Evolutionary conservation across 2,888 invertebrate species (phyloP).

Genomic region (Rhimphoctona megacephalus): DNA sequence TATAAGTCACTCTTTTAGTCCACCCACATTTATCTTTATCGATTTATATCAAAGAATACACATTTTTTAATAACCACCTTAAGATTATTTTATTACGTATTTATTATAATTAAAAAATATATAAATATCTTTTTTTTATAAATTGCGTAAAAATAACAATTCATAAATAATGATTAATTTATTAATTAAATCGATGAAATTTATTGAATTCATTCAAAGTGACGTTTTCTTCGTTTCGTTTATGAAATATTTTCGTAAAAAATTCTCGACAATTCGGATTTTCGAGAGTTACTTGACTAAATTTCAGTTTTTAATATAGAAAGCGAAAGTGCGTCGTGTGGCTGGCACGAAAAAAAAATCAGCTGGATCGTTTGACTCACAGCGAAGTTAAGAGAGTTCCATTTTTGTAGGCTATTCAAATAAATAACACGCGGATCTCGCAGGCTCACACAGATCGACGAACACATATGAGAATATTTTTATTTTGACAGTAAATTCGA

Average conservation of each 20-base stretch:
- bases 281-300: neutral
- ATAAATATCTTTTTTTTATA: too few species aligned
- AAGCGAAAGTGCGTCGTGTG: neutral
- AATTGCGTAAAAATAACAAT: neutral
- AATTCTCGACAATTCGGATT: neutral
- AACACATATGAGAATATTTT: neutral
- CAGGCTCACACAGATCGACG: neutral
- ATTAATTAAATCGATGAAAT: neutral
- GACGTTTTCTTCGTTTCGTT: too few species aligned
- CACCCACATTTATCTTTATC: neutral
- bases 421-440: neutral
- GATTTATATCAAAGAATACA: neutral
- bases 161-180: too few species aligned
- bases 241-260: neutral
- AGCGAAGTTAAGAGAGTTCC: neutral
- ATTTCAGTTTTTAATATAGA: neutral
- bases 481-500: neutral
- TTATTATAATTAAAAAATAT: too few species aligned
- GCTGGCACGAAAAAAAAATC: neutral
- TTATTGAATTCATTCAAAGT: neutral
- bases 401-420: neutral
- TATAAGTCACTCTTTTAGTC: slow-evolving; percentile 26
- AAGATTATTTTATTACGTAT: too few species aligned
- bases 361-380: neutral
- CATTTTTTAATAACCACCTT: neutral